Conservation (phyloP, 2,797 vertebrate species). For the Zenarchopterus dispar region DNA sequence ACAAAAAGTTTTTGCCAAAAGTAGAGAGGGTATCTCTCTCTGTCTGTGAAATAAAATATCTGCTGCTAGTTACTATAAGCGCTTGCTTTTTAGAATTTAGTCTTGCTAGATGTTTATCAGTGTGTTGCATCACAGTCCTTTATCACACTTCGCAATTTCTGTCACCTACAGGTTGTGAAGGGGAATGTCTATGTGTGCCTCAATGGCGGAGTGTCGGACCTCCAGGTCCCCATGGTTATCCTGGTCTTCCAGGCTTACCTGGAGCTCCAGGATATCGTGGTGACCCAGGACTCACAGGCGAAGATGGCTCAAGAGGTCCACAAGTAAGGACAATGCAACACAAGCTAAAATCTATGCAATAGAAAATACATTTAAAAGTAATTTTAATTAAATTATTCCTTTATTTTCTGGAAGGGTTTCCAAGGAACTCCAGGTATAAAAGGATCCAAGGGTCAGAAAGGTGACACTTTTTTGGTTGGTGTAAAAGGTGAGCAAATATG, state of each 20-base stretch:
- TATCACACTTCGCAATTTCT: not conserved
- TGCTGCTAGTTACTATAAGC: too few species aligned
- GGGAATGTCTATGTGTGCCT: conserved; percentile 49
- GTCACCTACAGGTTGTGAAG: conserved; percentile 52
- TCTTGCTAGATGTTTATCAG: not conserved
- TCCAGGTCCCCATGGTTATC: conserved; percentile 53
- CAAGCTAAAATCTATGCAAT: not conserved
- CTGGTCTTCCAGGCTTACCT: conserved; percentile 58
- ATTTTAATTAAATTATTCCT: not conserved
- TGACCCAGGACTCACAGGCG: conserved; percentile 54
- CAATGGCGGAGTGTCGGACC: conserved; percentile 14
- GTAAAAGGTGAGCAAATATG: conserved; percentile 50
- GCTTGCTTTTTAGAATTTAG: not conserved
- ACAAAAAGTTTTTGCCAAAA: too few species aligned
- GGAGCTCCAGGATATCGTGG: conserved; percentile 59
- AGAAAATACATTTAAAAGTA: not conserved
- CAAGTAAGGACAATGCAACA: conserved; percentile 39
- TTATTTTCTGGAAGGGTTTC: conserved; percentile 56
- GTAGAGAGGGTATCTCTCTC: too few species aligned
- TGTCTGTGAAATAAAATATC: too few species aligned
- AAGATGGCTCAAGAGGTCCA: conserved; percentile 48
- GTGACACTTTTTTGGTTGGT: conserved; percentile 28
- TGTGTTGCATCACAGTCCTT: not conserved
- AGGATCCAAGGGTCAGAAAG: conserved; percentile 73
- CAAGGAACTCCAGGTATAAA: conserved; percentile 55